A percentile compares a stretch with the other conserved stretches of the same genome.
Conservation (phyloP, 2,113 vertebrate genomes). For the Megaleporinus macrocephalus region DNA sequence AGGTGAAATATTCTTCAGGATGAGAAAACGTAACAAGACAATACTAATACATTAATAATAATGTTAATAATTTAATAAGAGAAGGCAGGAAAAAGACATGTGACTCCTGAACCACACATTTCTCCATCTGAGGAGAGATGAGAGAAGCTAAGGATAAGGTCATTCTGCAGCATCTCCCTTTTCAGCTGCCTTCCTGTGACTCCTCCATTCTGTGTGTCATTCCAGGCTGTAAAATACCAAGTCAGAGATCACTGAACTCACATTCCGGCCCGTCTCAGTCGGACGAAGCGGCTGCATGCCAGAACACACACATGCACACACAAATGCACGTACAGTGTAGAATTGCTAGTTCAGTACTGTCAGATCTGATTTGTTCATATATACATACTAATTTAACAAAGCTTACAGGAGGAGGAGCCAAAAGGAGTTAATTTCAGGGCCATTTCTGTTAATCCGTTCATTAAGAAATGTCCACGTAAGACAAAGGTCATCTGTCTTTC, state of each 20-base stretch:
- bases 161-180: neutral
- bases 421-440: no score
- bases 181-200: neutral
- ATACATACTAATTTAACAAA: no score
- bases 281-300: conserved; percentile 50
- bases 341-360: no score
- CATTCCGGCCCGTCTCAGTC: conserved; percentile 45
- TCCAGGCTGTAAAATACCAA: conserved; percentile 34
- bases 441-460: no score
- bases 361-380: no score
- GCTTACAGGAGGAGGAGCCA: no score
- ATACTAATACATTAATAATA: no score
- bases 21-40: no score
- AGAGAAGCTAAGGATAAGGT: conserved; percentile 10
- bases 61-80: conserved; percentile 26
- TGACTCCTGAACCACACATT: conserved; percentile 24
- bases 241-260: conserved; percentile 48
- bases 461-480: no score
- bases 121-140: neutral
- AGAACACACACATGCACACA: conserved; percentile 15
- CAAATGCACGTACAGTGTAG: no score
- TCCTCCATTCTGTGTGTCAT: conserved; percentile 27
- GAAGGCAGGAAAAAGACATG: conserved; percentile 32
- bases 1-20: neutral
- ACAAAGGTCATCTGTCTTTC: no score